Conservation (phyloP, 2,888 invertebrate species). For the Ptychoptera contaminata region DNA sequence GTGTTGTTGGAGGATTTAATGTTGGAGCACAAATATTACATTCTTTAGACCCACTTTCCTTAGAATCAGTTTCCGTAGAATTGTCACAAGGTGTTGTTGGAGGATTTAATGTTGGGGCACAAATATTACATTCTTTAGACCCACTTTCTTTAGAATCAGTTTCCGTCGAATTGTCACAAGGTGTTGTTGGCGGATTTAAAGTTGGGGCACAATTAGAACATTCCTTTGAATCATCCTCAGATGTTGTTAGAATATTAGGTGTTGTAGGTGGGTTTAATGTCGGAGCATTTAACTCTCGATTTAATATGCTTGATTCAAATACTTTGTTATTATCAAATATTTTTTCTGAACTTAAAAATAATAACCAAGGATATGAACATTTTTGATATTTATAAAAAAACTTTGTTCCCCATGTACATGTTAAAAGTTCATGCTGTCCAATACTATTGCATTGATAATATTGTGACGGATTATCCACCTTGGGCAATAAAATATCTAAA, state of each 20-base stretch:
- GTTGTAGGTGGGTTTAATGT: neutral
- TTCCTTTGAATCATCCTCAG: neutral
- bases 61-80: too few relatives aligned
- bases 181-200: too few relatives aligned
- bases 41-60: too few relatives aligned
- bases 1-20: too few relatives aligned
- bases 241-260: neutral
- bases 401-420: neutral
- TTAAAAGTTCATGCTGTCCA: neutral
- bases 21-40: too few relatives aligned
- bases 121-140: too few relatives aligned
- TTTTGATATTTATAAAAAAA: conserved; percentile 3
- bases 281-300: neutral
- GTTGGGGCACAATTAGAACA: too few relatives aligned
- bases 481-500: conserved; percentile 1
- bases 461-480: neutral
- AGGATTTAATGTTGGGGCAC: too few relatives aligned
- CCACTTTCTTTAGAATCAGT: too few relatives aligned
- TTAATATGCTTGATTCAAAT: neutral
- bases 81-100: too few relatives aligned
- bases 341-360: neutral
- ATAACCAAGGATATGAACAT: neutral
- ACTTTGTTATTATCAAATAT: too few relatives aligned
- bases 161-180: too few relatives aligned
- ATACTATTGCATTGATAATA: conserved; percentile 3